Evolutionary conservation across 2,113 vertebrate genomes (phyloP).

Genomic region (Promerops cafer): DNA sequence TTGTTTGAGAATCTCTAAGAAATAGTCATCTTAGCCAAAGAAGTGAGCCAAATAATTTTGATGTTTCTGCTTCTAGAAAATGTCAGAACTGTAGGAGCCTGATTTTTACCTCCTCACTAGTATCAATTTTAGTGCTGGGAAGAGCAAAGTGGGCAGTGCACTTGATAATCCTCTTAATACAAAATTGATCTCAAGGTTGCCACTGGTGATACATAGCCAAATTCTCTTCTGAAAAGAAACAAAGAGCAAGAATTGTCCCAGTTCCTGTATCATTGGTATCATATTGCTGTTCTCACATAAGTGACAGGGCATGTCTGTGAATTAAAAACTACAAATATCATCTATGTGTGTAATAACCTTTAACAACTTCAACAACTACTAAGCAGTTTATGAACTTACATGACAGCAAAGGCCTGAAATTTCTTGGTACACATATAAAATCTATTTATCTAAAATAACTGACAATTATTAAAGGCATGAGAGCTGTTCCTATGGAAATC

Average conservation of each 20-base stretch:
- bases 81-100: neutral
- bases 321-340: neutral
- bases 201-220: neutral
- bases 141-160: neutral
- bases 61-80: constrained; percentile 1
- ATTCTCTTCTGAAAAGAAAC: neutral
- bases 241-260: neutral
- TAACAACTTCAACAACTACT: neutral
- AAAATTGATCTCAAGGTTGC: neutral
- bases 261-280: neutral
- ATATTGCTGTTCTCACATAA: neutral
- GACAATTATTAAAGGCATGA: neutral
- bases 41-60: constrained; percentile 6
- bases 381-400: neutral
- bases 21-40: neutral
- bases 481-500: neutral
- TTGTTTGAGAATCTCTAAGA: neutral
- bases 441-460: neutral
- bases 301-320: neutral
- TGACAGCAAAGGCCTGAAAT: neutral
- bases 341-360: neutral
- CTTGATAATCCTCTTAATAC: neutral
- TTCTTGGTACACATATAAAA: neutral
- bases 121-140: neutral
- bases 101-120: neutral